A percentile compares a stretch with the other conserved stretches of the same genome.
phyloP scores from a whole-genome alignment of 2,113 vertebrate species.

The Aegotheles bennettii region DNA sequence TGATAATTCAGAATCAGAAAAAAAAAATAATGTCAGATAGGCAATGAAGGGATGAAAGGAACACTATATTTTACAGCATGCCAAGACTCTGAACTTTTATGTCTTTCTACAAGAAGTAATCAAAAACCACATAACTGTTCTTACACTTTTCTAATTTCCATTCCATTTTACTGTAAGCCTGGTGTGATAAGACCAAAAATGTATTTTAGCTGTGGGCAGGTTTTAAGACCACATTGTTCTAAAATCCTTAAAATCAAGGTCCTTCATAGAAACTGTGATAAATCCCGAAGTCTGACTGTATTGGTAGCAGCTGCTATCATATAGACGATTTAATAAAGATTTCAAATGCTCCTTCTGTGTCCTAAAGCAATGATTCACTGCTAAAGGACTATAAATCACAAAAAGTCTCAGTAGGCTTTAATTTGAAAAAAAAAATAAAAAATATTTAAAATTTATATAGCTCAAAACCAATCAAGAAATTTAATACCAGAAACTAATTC shows the following conservation, averaged over 20 bases:
- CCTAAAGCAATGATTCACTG: not conserved
- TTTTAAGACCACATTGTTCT: constrained; percentile 35
- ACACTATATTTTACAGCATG: not conserved
- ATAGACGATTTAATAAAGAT: not conserved
- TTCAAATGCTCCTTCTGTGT: constrained; percentile 6
- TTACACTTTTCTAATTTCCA: constrained; percentile 22
- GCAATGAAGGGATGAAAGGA: not conserved
- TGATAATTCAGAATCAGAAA: not conserved
- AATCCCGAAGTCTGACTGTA: not conserved
- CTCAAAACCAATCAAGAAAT: constrained; percentile 26
- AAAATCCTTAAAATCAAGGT: constrained; percentile 2
- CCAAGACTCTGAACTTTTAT: not conserved
- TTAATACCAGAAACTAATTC: constrained; percentile 5
- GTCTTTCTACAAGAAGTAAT: constrained; percentile 2
- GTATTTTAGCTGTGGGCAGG: not conserved
- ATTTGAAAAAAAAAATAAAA: not conserved
- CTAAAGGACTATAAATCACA: not conserved
- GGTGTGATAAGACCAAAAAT: constrained; percentile 13
- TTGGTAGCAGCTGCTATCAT: not conserved
- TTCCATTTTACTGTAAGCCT: constrained; percentile 1
- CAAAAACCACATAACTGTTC: not conserved
- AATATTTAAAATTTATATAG: not conserved
- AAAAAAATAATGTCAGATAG: not conserved
- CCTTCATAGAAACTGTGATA: not conserved
- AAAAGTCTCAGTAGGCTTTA: not conserved